Conservation (phyloP, 2,888 invertebrate genomes). For the Callyntrura guangdongensis region DNA sequence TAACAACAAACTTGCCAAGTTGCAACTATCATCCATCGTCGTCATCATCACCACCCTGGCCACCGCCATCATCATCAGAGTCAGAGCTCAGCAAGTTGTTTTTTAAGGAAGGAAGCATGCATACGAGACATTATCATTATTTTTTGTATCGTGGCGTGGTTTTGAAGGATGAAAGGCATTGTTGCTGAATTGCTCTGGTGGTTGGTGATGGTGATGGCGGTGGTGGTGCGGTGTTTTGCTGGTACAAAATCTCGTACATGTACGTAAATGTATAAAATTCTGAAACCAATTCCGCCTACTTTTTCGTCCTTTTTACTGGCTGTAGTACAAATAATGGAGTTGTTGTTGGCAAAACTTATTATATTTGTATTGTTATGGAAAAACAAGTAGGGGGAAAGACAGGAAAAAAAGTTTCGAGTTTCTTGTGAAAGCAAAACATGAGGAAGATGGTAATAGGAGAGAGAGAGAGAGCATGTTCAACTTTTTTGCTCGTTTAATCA, state of each 20-base stretch:
- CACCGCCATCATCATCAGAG: conserved; percentile 14
- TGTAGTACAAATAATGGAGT: neutral
- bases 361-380: conserved; percentile 33
- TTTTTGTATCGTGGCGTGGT: neutral
- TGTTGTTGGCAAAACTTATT: conserved; percentile 33
- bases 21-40: neutral
- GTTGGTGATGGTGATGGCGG: no score
- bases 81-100: conserved; percentile 28
- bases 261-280: neutral
- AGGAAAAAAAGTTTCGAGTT: conserved; percentile 15
- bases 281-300: conserved; percentile 2
- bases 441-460: conserved; percentile 31
- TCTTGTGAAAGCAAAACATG: conserved; percentile 35
- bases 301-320: neutral
- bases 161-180: neutral
- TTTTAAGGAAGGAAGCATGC: conserved; percentile 33
- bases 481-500: conserved; percentile 68
- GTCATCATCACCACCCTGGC: neutral
- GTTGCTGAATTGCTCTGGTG: neutral
- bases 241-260: neutral
- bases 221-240: neutral
- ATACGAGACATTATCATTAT: conserved; percentile 40
- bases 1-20: neutral
- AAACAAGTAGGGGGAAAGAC: conserved; percentile 4
- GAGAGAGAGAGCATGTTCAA: conserved; percentile 5